These are phyloP conservation scores for Eurois occulta DNA, from an alignment of 2,888 invertebrate species.

Conservation along the genomic window DNA sequence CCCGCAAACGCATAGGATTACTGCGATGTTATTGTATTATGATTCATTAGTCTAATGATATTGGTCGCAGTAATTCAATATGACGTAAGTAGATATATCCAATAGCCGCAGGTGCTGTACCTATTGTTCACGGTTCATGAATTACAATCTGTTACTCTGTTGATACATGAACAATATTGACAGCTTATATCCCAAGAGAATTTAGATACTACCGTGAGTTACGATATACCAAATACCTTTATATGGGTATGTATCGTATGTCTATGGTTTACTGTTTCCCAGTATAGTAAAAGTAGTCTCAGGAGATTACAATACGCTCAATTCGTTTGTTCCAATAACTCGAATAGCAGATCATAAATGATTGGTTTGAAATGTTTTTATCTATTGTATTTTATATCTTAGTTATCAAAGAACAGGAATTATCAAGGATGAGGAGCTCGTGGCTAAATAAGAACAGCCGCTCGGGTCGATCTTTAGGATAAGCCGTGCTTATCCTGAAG, in stretches of 20 bases:
- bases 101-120: not conserved
- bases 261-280: not conserved
- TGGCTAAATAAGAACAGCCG: no score
- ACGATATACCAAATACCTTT: not conserved
- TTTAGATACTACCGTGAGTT: not conserved
- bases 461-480: no score
- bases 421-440: no score
- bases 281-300: not conserved
- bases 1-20: no score
- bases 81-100: not conserved
- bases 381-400: not conserved
- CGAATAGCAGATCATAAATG: not conserved
- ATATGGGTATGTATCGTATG: not conserved
- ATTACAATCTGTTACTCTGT: slow-evolving; percentile 11
- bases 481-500: no score
- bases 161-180: slow-evolving; percentile 36
- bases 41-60: not conserved
- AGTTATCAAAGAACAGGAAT: no score
- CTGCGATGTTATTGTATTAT: not conserved
- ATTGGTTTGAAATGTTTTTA: not conserved
- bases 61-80: not conserved
- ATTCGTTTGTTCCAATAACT: slow-evolving; percentile 4
- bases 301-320: not conserved
- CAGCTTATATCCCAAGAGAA: slow-evolving; percentile 1
- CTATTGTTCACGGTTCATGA: slow-evolving; percentile 19